A percentile compares a stretch with the other conserved stretches of the same genome.
phyloP scores from a whole-genome alignment of 1,140 invertebrate genomes.

The Idris sp. region DNA sequence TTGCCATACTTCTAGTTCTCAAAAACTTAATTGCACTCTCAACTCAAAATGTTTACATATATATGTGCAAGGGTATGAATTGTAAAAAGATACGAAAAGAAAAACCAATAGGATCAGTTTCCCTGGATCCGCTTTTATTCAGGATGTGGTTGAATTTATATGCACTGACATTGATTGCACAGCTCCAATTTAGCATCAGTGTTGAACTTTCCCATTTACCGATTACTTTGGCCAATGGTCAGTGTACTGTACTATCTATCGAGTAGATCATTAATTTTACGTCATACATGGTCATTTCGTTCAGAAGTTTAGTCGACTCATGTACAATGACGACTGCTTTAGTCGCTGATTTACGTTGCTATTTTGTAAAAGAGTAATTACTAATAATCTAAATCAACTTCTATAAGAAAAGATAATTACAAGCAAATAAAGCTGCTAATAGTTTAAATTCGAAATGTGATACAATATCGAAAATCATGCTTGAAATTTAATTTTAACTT shows the following conservation, averaged over 20 bases:
- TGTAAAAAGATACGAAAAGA: conserved; percentile 21
- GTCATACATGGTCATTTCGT: conserved; percentile 45
- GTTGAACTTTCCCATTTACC: conserved; percentile 65
- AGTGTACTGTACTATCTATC: conserved; percentile 47
- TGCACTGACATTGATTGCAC: conserved; percentile 53
- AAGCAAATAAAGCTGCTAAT: neutral
- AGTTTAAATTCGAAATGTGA: neutral
- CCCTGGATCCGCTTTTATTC: conserved; percentile 15
- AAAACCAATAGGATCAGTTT: conserved; percentile 21
- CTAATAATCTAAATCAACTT: conserved; percentile 7
- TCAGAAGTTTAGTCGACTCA: conserved; percentile 22
- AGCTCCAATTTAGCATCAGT: conserved; percentile 44
- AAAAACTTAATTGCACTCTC: conserved; percentile 32
- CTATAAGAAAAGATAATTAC: conserved; percentile 9
- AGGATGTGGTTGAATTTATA: conserved; percentile 45
- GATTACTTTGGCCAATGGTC: conserved; percentile 62
- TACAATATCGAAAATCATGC: neutral
- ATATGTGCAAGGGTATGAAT: too few relatives aligned
- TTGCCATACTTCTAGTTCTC: neutral
- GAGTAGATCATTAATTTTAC: conserved; percentile 62
- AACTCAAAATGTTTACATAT: conserved; percentile 34
- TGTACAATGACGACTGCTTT: conserved; percentile 21
- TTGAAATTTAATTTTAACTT: too few relatives aligned
- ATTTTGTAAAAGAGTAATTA: conserved; percentile 42
- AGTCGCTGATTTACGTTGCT: conserved; percentile 42